phyloP scores from a whole-genome alignment of 2,797 vertebrate genomes.

The Tolypeutes matacus region DNA sequence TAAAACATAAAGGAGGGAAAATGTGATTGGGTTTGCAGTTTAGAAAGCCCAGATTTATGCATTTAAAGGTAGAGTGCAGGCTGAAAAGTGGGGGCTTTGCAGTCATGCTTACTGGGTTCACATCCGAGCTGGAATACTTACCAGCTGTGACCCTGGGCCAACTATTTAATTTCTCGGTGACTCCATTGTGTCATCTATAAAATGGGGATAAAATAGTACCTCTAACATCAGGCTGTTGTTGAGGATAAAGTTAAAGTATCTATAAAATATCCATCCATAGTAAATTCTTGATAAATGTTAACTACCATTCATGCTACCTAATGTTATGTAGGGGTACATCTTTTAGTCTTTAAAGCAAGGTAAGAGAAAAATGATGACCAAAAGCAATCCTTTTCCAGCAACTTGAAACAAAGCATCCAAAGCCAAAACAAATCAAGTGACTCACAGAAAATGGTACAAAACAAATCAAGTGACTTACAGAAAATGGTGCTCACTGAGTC shows the following conservation, averaged over 20 bases:
- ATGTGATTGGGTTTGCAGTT: conserved; percentile 44
- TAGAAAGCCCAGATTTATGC: background rate
- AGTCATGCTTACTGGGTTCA: background rate
- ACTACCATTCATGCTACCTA: background rate
- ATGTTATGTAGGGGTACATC: background rate
- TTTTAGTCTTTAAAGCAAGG: conserved; percentile 47
- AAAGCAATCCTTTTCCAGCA: conserved; percentile 51
- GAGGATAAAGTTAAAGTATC: background rate
- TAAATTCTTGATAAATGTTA: background rate
- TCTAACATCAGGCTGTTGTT: background rate
- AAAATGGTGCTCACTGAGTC: conserved; percentile 75
- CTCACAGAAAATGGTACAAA: conserved; percentile 78
- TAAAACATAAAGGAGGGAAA: conserved; percentile 60
- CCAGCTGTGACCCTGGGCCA: background rate
- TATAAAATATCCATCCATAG: background rate
- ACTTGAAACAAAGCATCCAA: conserved; percentile 58
- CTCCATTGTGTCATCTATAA: background rate
- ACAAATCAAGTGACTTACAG: conserved; percentile 76
- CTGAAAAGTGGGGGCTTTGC: background rate
- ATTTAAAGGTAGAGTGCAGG: background rate
- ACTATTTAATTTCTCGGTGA: background rate
- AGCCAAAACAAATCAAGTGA: conserved; percentile 77
- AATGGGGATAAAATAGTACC: background rate
- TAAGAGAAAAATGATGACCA: conserved; percentile 61
- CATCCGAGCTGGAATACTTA: background rate